Conservation (phyloP, 2,888 invertebrate species). For the Altica lythri region DNA sequence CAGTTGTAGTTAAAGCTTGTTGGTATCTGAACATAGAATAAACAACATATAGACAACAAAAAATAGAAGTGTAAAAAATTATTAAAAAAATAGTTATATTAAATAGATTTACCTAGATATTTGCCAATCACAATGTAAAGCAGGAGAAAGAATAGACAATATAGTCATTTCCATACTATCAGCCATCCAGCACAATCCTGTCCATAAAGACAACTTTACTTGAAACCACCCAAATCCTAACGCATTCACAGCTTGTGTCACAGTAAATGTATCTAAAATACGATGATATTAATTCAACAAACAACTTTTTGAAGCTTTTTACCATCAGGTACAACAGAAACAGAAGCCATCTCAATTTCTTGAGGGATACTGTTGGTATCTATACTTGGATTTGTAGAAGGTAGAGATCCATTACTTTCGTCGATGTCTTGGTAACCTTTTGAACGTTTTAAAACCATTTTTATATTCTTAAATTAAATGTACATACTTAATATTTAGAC, state of each 20-base stretch:
- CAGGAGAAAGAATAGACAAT: constrained; percentile 89
- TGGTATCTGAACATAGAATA: constrained; percentile 67
- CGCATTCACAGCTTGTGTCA: constrained; percentile 84
- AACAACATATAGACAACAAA: constrained; percentile 10
- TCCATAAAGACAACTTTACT: constrained; percentile 82
- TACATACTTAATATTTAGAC: constrained; percentile 12
- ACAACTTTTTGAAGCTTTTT: constrained; percentile 38
- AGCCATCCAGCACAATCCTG: constrained; percentile 93
- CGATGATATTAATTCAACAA: constrained; percentile 7
- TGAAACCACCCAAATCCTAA: constrained; percentile 89
- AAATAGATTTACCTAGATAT: constrained; percentile 65
- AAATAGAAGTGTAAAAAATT: constrained; percentile 22
- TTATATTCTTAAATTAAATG: constrained; percentile 10
- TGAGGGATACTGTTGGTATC: constrained; percentile 61
- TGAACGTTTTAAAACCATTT: constrained; percentile 60
- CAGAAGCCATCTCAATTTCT: constrained; percentile 79
- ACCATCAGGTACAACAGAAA: constrained; percentile 82
- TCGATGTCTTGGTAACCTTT: constrained; percentile 69
- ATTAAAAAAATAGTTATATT: neutral
- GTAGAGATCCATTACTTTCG: constrained; percentile 54
- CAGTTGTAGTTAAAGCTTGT: constrained; percentile 90
- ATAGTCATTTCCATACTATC: constrained; percentile 99
- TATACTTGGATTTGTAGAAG: constrained; percentile 51
- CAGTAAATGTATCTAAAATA: constrained; percentile 84
- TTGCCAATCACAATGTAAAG: constrained; percentile 93